A percentile compares a stretch with the other conserved stretches of the same genome.
These are phyloP conservation scores for Myzus persicae DNA, from an alignment of 1,140 invertebrate species.

Conservation along the genomic window DNA sequence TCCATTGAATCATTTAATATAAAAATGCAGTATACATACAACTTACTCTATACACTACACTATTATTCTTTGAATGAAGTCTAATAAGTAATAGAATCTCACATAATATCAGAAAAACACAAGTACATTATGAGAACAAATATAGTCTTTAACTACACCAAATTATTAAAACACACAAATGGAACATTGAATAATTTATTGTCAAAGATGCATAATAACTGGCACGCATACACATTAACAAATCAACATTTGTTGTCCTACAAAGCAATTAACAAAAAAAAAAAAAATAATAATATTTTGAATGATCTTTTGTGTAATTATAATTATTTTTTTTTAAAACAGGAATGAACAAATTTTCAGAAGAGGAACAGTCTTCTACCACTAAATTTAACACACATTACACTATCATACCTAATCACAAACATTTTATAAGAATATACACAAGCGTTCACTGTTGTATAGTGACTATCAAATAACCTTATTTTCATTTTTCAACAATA, in stretches of 20 bases:
- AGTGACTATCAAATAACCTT: not conserved
- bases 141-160: not conserved
- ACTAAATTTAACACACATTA: slow-evolving; percentile 20
- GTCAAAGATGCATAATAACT: not conserved
- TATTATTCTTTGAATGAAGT: not conserved
- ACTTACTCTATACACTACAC: not conserved
- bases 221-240: not conserved
- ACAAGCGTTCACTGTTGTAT: not conserved
- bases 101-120: not conserved
- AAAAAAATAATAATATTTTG: not conserved
- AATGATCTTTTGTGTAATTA: not conserved
- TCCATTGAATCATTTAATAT: not conserved
- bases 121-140: slow-evolving; percentile 15
- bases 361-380: slow-evolving; percentile 56
- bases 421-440: not conserved
- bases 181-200: not conserved
- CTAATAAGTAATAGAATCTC: not conserved
- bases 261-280: not conserved
- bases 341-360: slow-evolving; percentile 57
- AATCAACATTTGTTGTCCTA: not conserved
- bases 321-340: slow-evolving; percentile 38
- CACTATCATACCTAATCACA: slow-evolving; percentile 26
- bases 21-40: not conserved
- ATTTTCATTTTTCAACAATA: not conserved
- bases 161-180: not conserved